Evolutionary conservation across 2,113 vertebrate species (phyloP), one percentile per base, ranked within the genome.

Genomic region (Gasterosteus aculeatus): DNA sequence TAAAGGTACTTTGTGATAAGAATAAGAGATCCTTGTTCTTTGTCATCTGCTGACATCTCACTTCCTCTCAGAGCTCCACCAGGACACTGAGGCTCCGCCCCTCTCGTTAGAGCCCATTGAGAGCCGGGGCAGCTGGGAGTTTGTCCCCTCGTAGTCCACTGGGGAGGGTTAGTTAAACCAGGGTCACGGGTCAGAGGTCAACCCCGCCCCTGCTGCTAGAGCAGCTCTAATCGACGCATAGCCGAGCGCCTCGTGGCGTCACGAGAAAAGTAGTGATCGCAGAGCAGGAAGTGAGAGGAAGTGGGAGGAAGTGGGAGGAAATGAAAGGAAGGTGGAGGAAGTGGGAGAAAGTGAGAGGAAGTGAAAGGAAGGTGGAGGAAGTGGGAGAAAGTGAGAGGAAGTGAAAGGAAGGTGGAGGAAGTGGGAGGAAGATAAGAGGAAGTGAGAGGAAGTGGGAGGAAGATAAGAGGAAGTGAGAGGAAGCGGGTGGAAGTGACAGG

Each of bases 121-220:
- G 85, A 77, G 67, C 73, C 75, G 78, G 68, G 64, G 87, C 90
- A 92, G 84, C 88, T 92, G 91, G 87, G 86, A 92, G 83, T 89
- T 87, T 92, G 88, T 84, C 86, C 80, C 78, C 80, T 78, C 77
- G 78, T 85, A 72, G 76, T 78, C 74, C 85, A 77, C 83, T 72
- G 76, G 69, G 80, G 76, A 71, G 77, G 83, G 88, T 89, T 75
- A 81, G 69, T 83, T 88, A 72, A 88, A 86, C 79, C 46, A 75
- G 87, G 89, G 72, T 83, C 77, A 86, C 54, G 66, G 87, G 81
- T 89, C 68, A 89, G 61, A 85, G 91, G 91, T 91, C 88, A 87
- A 71, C 46, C 68, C 58, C 18, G 42, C 77, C 41, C 38, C 69
- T 60, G 66, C 61, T 83, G 79, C 70, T 35, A 72, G 87, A 89